Evolutionary conservation across 2,797 vertebrate species (phyloP).

Genomic region (Morelia viridis): DNA sequence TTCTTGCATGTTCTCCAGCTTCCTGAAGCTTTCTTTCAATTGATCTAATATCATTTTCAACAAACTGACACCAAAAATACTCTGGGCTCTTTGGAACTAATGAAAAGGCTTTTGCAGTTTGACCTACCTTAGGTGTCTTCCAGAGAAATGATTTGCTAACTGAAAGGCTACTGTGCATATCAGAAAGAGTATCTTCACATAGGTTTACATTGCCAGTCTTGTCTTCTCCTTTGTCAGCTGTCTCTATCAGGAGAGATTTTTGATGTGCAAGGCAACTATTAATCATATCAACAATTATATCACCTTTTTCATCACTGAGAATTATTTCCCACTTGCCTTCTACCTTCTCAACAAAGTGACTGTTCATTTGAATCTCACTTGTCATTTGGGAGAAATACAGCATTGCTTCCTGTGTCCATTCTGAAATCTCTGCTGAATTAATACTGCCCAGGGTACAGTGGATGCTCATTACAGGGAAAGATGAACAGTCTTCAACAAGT

Average conservation of each 20-base stretch:
- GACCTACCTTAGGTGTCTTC: slow-evolving; percentile 67
- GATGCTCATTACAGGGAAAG: slow-evolving; percentile 77
- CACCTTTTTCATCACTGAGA: slow-evolving; percentile 75
- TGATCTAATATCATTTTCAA: slow-evolving; percentile 72
- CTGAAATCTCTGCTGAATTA: slow-evolving; percentile 28
- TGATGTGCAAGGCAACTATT: slow-evolving; percentile 29
- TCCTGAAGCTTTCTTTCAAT: slow-evolving; percentile 75
- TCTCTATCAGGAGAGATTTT: slow-evolving; percentile 32
- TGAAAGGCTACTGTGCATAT: slow-evolving; percentile 18
- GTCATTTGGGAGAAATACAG: slow-evolving; percentile 75
- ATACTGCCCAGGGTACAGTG: slow-evolving; percentile 78
- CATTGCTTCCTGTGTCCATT: slow-evolving; percentile 64
- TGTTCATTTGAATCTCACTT: slow-evolving; percentile 72
- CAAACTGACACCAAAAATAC: slow-evolving; percentile 87
- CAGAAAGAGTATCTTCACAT: slow-evolving; percentile 13
- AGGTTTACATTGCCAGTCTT: neutral
- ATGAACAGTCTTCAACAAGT: slow-evolving; percentile 69
- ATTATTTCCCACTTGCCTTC: slow-evolving; percentile 84
- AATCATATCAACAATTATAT: slow-evolving; percentile 68
- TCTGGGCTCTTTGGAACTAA: slow-evolving; percentile 74
- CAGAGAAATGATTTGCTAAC: slow-evolving; percentile 58
- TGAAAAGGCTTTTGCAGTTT: slow-evolving; percentile 76
- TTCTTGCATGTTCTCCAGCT: slow-evolving; percentile 55
- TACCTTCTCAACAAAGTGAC: slow-evolving; percentile 80
- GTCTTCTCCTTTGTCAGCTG: slow-evolving; percentile 10